Conservation (phyloP, 2,113 vertebrate genomes). For the Carassius gibelio region DNA sequence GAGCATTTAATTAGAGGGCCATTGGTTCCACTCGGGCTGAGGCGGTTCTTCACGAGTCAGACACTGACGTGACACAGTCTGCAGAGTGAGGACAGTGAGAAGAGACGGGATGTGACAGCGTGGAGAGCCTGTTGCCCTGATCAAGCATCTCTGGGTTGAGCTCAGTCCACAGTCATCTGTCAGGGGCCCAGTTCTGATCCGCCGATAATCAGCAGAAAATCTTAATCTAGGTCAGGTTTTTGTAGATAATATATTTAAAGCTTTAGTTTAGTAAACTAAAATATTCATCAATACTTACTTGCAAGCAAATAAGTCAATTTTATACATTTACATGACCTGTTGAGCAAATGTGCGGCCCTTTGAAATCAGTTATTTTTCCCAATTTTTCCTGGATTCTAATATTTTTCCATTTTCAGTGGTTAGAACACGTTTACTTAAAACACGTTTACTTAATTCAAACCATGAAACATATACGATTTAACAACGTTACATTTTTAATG, state of each 20-base stretch:
- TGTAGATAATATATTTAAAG: not conserved
- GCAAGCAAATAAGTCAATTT: not conserved
- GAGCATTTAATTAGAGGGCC: slow-evolving; percentile 35
- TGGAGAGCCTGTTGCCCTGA: not conserved
- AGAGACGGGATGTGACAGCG: slow-evolving; percentile 7
- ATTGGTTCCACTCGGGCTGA: slow-evolving; percentile 20
- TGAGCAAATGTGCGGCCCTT: not conserved
- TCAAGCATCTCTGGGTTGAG: not conserved
- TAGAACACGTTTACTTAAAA: too few relatives aligned
- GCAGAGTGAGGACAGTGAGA: not conserved
- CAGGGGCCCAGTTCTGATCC: not conserved
- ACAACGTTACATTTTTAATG: too few relatives aligned
- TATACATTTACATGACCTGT: not conserved
- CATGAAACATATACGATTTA: too few relatives aligned
- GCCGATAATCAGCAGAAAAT: not conserved
- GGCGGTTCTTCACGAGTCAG: not conserved
- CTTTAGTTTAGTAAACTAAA: not conserved
- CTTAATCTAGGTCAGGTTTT: not conserved
- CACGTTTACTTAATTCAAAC: too few relatives aligned
- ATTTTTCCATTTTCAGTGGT: too few relatives aligned
- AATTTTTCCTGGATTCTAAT: too few relatives aligned
- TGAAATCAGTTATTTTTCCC: too few relatives aligned
- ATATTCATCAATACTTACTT: not conserved
- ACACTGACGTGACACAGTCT: not conserved
- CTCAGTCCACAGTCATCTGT: not conserved